Evolutionary conservation across 2,888 invertebrate genomes (phyloP), one percentile per base, ranked within the genome.

Genomic region (Melanostoma scalare): DNA sequence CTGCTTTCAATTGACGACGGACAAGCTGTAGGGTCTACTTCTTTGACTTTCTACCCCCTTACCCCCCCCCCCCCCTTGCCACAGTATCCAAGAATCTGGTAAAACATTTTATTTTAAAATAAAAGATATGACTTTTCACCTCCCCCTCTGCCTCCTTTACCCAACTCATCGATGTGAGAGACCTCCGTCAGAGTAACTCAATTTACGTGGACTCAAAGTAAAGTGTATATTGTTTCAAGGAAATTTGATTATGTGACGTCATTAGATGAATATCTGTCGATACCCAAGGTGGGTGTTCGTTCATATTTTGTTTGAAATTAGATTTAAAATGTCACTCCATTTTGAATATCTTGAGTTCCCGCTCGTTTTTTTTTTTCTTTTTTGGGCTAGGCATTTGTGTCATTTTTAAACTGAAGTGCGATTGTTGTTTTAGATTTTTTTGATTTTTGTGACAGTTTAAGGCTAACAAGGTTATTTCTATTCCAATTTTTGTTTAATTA

Each of bases 181-280:
- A 55, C 42, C 71, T 52, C 63, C 76, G 55, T 55, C 38, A 68
- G 61, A 52, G 76, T 86, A 86, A 86, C 85, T 86, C 81, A 86
- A 86, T 86, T 86, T 86, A 75, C 69, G 76, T 86, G 86, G 86
- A 86, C 86, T 86, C 86, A 85, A 85, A 86, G 85, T 85, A 81
- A 81, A 81, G 68, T 85, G 80, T 80, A 85, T 86, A 87, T 87
- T 86, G 87, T 87, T 87, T 86, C 33, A 85, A 72, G 81, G 53
- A 87, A 87, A 87, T 88, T 87, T 87, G 87, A 87, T 88, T 88
- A 87, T 85, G 85, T 88, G 87, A 88, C 87, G 87, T 87, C 87
- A 87, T 87, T 87, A 86, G 85, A 86, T 86, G 74, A 79, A 84
- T 79, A 75, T 84, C 79, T 79, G 79, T 71, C 84, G 46, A 79